Evolutionary conservation across 1,140 invertebrate species (phyloP), one percentile per base, ranked within the genome.

Genomic region (Bombus balteatus): DNA sequence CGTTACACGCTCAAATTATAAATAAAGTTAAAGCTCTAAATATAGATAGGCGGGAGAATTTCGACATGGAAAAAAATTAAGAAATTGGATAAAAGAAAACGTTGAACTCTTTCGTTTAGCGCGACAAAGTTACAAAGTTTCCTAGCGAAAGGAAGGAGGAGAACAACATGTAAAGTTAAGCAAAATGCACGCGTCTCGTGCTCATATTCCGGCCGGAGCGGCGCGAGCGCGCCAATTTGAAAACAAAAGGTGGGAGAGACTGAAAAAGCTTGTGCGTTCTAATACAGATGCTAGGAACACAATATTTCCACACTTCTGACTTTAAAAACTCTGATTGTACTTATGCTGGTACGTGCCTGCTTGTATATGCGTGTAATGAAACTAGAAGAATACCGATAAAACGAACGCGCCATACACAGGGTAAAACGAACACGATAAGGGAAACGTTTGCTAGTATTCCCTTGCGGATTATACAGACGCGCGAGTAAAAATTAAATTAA

Each of bases 401-500:
- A 59, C 47, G 53, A 72, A 47, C 66, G 22, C 22, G 74, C 9
- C 2, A 34, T 32, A 75, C 70, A 34, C 39, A 15, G 28, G 9
- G 41, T 18, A 43, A 81, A 62, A 72, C 34, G 32, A 73, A 25
- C n/a, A 10, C 0, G 22, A 25, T 25, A 37, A 53, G 28, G 68
- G 34, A 53, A 66, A 47, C 22, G 43, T n/a, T 28, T 25, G 13
- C 34, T 15, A 10, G 15, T 78, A 89, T 89, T 89, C 83, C 81
- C 85, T 84, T 57, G 66, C 37, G 88, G 81, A 89, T 89, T 71
- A 71, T 71, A 15, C 80, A 62, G 10, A 32, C 3, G 78, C 37
- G 34, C 59, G 32, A 53, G 53, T 75, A 71, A 71, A 89, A 88
- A 89, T 89, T 89, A 78, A 88, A 89, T 89, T 88, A 86, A 89